These are phyloP conservation scores for Amphiprion clarkii DNA, from an alignment of 2,797 vertebrate species.

Conservation along the genomic window DNA sequence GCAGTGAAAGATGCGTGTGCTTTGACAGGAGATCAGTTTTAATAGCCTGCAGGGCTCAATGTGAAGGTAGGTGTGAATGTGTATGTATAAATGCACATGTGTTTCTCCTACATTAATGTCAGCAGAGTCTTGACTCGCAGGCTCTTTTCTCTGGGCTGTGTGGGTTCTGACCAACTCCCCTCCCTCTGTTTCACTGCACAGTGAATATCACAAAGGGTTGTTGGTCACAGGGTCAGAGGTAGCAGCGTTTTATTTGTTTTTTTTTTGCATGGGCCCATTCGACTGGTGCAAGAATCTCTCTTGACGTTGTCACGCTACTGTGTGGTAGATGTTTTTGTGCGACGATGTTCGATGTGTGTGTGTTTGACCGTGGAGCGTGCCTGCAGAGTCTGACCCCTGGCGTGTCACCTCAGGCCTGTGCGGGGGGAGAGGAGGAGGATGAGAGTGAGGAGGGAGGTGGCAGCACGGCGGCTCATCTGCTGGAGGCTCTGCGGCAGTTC, in stretches of 20 bases:
- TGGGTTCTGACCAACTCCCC: slow-evolving; percentile 27
- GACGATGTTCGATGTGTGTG: slow-evolving; percentile 30
- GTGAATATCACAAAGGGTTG: slow-evolving; percentile 64
- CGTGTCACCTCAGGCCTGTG: slow-evolving; percentile 96
- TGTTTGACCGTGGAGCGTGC: slow-evolving; percentile 71
- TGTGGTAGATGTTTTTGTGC: slow-evolving; percentile 22
- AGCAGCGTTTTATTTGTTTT: not conserved
- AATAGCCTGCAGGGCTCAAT: slow-evolving; percentile 3
- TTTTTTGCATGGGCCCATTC: slow-evolving; percentile 42
- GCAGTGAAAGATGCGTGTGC: not conserved
- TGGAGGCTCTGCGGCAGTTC: slow-evolving; percentile 98
- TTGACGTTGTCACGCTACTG: slow-evolving; percentile 45
- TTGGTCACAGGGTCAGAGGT: slow-evolving; percentile 70
- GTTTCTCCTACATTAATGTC: slow-evolving; percentile 29
- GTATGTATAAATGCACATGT: slow-evolving; percentile 5
- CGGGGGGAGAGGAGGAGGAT: slow-evolving; percentile 85
- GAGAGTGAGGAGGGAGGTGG: slow-evolving; percentile 88
- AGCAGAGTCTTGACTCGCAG: slow-evolving; percentile 44
- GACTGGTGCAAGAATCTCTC: slow-evolving; percentile 53
- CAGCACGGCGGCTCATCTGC: slow-evolving; percentile 91
- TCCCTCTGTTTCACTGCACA: slow-evolving; percentile 46
- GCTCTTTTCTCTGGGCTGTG: slow-evolving; percentile 54
- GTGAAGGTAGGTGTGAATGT: slow-evolving; percentile 8
- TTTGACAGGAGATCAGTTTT: not conserved
- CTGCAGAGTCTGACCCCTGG: slow-evolving; percentile 90